phyloP scores from a whole-genome alignment of 2,113 vertebrate genomes.

The Heterotis niloticus region DNA sequence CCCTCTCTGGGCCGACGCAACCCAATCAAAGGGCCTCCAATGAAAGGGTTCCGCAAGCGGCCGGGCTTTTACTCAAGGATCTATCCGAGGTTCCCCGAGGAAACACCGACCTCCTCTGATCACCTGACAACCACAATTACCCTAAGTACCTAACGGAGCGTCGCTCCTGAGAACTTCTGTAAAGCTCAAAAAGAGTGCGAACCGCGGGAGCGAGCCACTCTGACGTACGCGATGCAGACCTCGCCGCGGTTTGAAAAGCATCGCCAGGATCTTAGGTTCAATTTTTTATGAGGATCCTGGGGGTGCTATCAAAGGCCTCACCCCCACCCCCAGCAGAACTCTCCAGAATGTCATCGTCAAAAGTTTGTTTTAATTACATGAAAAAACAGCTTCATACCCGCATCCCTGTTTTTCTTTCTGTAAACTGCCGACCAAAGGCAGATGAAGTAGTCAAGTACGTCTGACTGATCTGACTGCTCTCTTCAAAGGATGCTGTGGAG shows the following conservation, averaged over 20 bases:
- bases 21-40: conserved; percentile 1
- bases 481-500: not conserved
- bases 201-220: no score
- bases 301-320: not conserved
- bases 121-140: conserved; percentile 2
- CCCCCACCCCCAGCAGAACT: not conserved
- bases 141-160: not conserved
- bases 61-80: no score
- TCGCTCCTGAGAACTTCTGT: not conserved
- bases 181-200: not conserved
- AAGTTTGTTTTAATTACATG: not conserved
- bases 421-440: not conserved
- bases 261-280: not conserved
- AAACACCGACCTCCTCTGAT: conserved; percentile 2
- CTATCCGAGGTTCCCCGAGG: no score
- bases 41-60: not conserved
- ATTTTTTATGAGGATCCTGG: conserved; percentile 1
- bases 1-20: not conserved
- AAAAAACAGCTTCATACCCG: no score
- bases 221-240: not conserved
- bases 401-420: not conserved
- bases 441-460: not conserved
- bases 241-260: not conserved
- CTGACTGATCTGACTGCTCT: not conserved
- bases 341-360: not conserved